Evolutionary conservation across 64 coral and sea anemone species (phyloP), one percentile per base, ranked within the genome.

Genomic region (Stichodactyla mertensii): DNA sequence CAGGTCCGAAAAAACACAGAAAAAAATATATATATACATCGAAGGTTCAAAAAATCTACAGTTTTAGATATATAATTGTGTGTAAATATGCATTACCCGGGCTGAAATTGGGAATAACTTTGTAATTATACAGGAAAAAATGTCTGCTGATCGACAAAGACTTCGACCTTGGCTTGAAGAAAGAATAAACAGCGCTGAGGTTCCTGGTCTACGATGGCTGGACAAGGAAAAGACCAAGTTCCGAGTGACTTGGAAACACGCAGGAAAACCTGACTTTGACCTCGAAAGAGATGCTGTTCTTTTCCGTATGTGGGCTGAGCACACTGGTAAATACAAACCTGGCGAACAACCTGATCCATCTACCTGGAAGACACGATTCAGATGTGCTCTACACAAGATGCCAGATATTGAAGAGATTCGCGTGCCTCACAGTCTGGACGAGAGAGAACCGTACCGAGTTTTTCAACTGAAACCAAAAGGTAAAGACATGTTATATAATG

Each of bases 301-400:
- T 51, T 98, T 98, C 87, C 87, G 88, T 13, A 87, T 93, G 52
- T 98, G 92, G 92, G 95, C 95, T 10, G 92, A 83, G 24, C 95
- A 98, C 58, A 98, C 95, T 0, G 92, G 89, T 0, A 89, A 93
- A 52, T 98, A 98, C 26, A 78, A 87, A 12, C 71, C 20, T 0
- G 92, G 95, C 8, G 95, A 98, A 18, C 93, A 93, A 5, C 77
- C 95, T 4, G 95, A 98, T 64, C 95, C 95, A 0, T 98, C 95
- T 0, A 98, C 95, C 57, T 98, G 95, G 95, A 98, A 98, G 64
- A 98, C 95, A 19, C 51, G 95, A 22, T 98, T 98, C 55, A 77
- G 95, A 61, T 98, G 95, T 69, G 95, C 95, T 58, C 60, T 98
- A 27, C 86, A 91, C 18, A 98, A 98, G 71, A 86, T 94, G 89